phyloP scores from a whole-genome alignment of 92 coral and sea anemone genomes.

The Palythoa heliodiscus region DNA sequence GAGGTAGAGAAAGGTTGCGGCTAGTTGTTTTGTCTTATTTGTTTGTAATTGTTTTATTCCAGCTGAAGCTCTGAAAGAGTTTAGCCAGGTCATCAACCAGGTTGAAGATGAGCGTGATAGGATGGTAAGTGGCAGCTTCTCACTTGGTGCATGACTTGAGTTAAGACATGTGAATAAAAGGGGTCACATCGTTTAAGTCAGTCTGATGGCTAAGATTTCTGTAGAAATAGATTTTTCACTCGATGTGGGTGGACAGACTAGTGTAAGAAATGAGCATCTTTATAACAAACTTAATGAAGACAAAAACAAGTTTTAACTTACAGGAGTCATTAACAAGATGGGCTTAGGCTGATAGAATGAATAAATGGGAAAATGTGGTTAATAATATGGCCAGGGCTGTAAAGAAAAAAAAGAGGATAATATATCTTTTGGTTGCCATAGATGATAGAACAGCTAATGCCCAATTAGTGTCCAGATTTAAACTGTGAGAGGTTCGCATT shows the following conservation, averaged over 20 bases:
- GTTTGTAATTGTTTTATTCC: not conserved
- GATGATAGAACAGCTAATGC: no score
- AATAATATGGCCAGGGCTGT: no score
- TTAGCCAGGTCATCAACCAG: slow-evolving; percentile 69
- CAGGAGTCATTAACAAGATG: not conserved
- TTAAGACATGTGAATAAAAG: not conserved
- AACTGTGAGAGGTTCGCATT: no score
- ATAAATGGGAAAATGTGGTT: no score
- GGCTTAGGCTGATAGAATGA: no score
- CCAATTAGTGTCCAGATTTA: no score
- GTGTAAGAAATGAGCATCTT: not conserved
- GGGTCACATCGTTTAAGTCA: not conserved
- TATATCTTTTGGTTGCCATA: no score
- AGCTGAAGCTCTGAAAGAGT: slow-evolving; percentile 96
- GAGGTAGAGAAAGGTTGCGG: no score
- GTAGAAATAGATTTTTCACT: no score
- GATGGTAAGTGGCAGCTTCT: slow-evolving; percentile 64
- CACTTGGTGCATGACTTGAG: not conserved
- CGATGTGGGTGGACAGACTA: no score
- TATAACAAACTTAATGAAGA: not conserved
- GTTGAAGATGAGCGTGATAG: slow-evolving; percentile 93
- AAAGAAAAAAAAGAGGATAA: no score
- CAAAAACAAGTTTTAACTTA: not conserved
- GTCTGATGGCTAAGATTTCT: not conserved
- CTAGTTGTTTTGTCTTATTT: not conserved